Base-by-base conservation (phyloP, 2,888 invertebrate species). In the Cephus rjabovi region DNA sequence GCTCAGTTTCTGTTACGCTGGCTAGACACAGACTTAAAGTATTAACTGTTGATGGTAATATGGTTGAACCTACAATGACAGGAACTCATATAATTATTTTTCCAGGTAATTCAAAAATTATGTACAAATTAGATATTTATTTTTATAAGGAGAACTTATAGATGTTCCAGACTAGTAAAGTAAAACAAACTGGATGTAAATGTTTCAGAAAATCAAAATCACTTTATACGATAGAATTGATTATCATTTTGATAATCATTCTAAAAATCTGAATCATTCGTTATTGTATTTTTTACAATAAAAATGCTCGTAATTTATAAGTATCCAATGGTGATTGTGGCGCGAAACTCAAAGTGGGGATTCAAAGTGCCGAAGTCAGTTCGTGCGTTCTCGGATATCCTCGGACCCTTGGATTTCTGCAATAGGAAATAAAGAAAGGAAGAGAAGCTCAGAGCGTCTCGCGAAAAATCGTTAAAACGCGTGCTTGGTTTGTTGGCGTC, bases 21-120 rank as follows among this genome's bases (percentile, higher is more conserved):
- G 92, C 93, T 77, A 86, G 90, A 23, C 94, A 94, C 84, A 90
- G 91, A 37, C 86, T 94, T 89, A 88, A 90, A 56, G 90, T 93
- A 68, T 92, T 93, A 78, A 92, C 93, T 12, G 90, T 91, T 12
- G 94, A 94, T 80, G 93, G 93, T 3, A 92, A 92, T 86, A 90
- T 93, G 9, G 92, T 94, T 34, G 92, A 92, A 84, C 92, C 93
- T 11, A 89, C 91, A 31, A 83, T 88, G 9, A 89, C 92, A 30
- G 90, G 89, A 79, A 89, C 87, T 37, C 81, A 81, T 33, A 89
- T 93, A 34, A 88, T 92, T 78, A 84, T 94, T 6, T 92, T 93
- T 82, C 93, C 94, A 92, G 94, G 94, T 94, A 91, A 82, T 83
- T 79, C 77, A 71, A 56, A 56, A 56, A 9, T 56, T 23, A 9